Percentiles rank a stretch among this genome's conserved stretches.
Conservation (phyloP, 2,797 vertebrate species). For the Acropternis orthonyx region DNA sequence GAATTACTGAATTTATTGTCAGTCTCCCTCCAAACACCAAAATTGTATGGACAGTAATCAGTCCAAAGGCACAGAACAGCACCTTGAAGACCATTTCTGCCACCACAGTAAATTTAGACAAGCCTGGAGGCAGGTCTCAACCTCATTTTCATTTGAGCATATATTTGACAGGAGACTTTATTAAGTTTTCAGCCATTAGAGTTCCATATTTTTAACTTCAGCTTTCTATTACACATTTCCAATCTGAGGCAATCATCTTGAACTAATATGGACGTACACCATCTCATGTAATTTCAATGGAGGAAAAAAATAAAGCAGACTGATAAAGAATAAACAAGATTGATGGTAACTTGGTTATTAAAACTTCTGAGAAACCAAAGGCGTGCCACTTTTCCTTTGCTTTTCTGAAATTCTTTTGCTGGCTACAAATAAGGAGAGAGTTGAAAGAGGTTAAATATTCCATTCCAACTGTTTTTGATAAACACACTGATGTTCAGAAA, state of each 20-base stretch:
- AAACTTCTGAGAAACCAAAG: not conserved
- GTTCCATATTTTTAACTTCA: not conserved
- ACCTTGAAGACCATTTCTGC: not conserved
- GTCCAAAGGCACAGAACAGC: not conserved
- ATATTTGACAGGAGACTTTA: not conserved
- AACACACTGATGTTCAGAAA: not conserved
- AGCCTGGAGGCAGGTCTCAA: not conserved
- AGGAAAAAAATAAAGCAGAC: not conserved
- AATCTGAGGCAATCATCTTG: not conserved
- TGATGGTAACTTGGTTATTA: not conserved
- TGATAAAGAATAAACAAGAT: not conserved
- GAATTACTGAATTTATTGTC: not conserved
- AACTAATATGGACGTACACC: not conserved
- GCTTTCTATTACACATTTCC: not conserved
- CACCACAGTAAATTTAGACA: not conserved
- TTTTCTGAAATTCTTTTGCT: not conserved
- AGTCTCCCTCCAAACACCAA: not conserved
- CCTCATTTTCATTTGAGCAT: not conserved
- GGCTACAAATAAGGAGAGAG: not conserved
- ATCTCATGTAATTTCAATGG: not conserved
- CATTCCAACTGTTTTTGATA: not conserved
- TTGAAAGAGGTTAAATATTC: not conserved
- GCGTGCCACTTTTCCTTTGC: not conserved
- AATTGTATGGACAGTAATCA: rapidly evolving
- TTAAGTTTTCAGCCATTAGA: not conserved